These are phyloP conservation scores for Parnassius mnemosyne DNA, from an alignment of 2,888 invertebrate genomes.

Conservation along the genomic window DNA sequence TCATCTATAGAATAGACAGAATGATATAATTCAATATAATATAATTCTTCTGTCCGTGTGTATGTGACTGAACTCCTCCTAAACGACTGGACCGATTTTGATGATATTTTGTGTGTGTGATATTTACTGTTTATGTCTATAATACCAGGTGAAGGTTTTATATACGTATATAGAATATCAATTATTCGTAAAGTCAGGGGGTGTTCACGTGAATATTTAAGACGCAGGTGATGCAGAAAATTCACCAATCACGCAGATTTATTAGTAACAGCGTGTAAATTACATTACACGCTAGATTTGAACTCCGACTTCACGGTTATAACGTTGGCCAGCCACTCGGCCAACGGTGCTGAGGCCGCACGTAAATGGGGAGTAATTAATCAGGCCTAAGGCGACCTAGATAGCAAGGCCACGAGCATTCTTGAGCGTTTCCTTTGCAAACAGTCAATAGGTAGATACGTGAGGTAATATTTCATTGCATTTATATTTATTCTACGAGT, in stretches of 20 bases:
- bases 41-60: no score
- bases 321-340: conserved; percentile 5
- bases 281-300: conserved; percentile 22
- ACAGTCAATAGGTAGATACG: background rate
- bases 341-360: conserved; percentile 11
- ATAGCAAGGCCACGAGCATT: conserved; percentile 24
- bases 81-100: no score
- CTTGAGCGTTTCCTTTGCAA: conserved; percentile 14
- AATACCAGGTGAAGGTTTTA: no score
- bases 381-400: conserved; percentile 20
- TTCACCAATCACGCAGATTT: background rate
- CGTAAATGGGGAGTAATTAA: conserved; percentile 23
- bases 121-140: no score
- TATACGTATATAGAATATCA: background rate
- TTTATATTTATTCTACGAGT: conserved; percentile 3
- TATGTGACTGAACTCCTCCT: no score
- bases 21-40: no score
- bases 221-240: conserved; percentile 5
- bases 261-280: conserved; percentile 12
- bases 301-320: conserved; percentile 17
- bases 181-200: background rate
- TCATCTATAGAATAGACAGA: no score
- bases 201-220: conserved; percentile 15
- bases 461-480: conserved; percentile 4
- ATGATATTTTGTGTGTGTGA: no score